Percentiles rank a stretch among this genome's conserved stretches.
phyloP scores from a whole-genome alignment of 2,113 vertebrate species.

The Dipodomys merriami region DNA sequence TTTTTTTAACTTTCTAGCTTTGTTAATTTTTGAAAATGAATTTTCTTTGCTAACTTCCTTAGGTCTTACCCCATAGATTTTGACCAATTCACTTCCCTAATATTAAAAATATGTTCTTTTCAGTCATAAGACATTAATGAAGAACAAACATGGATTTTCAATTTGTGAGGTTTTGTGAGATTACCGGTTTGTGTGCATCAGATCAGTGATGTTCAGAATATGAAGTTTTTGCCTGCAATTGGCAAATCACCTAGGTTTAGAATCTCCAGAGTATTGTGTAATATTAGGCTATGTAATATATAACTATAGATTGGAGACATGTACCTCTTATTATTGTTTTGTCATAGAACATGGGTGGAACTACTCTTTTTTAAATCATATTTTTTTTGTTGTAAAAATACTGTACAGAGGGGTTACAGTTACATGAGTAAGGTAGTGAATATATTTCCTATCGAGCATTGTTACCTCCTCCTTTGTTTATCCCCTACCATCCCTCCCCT shows the following conservation, averaged over 20 bases:
- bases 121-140: not conserved
- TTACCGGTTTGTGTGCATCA: not conserved
- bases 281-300: not conserved
- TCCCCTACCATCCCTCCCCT: too few relatives aligned
- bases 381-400: too few relatives aligned
- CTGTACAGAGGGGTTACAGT: too few relatives aligned
- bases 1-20: not conserved
- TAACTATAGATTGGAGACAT: not conserved
- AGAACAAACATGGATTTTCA: not conserved
- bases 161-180: not conserved
- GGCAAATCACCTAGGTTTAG: not conserved
- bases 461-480: too few relatives aligned
- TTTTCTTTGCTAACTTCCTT: slow-evolving; percentile 23
- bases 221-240: not conserved
- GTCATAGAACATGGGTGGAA: not conserved
- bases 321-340: not conserved
- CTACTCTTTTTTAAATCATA: not conserved
- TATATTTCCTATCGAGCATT: too few relatives aligned
- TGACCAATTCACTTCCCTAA: not conserved
- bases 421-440: too few relatives aligned
- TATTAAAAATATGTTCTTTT: slow-evolving; percentile 8
- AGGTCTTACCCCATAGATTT: not conserved
- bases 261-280: not conserved
- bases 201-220: not conserved
- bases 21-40: slow-evolving; percentile 8